Base-by-base conservation (phyloP, 1,140 invertebrate genomes). In the Zaprionus ornatus region DNA sequence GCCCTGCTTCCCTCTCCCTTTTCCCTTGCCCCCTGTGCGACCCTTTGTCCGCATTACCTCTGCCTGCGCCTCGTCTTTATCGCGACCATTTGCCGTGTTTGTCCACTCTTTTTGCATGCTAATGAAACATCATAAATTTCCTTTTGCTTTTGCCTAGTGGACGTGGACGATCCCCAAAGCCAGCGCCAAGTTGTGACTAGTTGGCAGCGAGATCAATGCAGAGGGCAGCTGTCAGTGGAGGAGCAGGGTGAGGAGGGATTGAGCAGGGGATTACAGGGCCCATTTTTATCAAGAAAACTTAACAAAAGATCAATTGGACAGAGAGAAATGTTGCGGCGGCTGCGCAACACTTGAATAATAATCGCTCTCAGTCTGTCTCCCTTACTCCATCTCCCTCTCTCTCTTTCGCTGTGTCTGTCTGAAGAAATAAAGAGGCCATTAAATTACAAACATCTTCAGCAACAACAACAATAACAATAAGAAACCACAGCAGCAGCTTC, bases 71-170 rank as follows among this genome's bases (percentile, higher is more conserved):
- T 10, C 54, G 10, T 19, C 54, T 61, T 61, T 42, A 45, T 60
- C 62, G 54, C 56, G 61, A 40, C 62, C 69, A 74, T 74, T 74
- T 69, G 59, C 32, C 37, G 45, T 50, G 19, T 23, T 21, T 80
- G 80, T 83, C 74, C 70, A 83, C 80, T 88, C 83, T 64, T 80
- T 59, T 67, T 75, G 84, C 70, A 87, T 87, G 84, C 84, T 80
- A 88, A 87, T 88, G 70, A 87, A 74, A 82, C 77, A 84, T 87
- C 81, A 75, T 87, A 87, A 88, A 88, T 87, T 83, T 71, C 57
- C 13, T 42, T 59, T 65, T 63, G 52, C 52, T 32, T 59, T 65
- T 63, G 52, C 52, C 27, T 35, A 59, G 42, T 68, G 50, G 63
- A 65, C 50, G 63, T 37, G 63, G 35, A 37, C 29, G 50, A 25